phyloP scores from a whole-genome alignment of 1,140 invertebrate genomes.

The Bombus huntii region DNA sequence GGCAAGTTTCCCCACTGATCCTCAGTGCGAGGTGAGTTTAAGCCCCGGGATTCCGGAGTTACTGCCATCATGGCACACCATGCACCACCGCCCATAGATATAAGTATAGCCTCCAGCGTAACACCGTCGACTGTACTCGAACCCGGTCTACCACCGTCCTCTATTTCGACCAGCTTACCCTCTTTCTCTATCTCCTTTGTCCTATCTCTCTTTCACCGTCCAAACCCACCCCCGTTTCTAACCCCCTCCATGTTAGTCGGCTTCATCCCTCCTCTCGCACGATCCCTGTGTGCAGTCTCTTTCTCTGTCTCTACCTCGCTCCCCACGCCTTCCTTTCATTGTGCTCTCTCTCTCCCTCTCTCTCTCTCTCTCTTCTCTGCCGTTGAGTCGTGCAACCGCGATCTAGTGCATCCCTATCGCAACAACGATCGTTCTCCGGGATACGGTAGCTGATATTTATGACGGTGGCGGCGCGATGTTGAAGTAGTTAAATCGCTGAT shows the following conservation, averaged over 20 bases:
- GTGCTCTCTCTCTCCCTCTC: not conserved
- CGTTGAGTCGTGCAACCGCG: conserved; percentile 73
- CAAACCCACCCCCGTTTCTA: conserved; percentile 48
- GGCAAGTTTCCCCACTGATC: conserved; percentile 82
- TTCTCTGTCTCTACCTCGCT: conserved; percentile 14
- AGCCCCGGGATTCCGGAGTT: conserved; percentile 82
- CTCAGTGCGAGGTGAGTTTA: conserved; percentile 78
- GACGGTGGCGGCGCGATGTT: conserved; percentile 71
- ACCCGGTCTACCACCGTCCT: conserved; percentile 61
- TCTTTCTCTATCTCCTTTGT: conserved; percentile 9
- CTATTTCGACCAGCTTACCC: conserved; percentile 50
- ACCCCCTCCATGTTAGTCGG: conserved; percentile 57
- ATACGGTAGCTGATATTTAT: conserved; percentile 79
- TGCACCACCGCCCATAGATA: conserved; percentile 77
- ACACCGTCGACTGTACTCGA: conserved; percentile 65
- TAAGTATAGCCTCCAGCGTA: conserved; percentile 67
- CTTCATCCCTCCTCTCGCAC: conserved; percentile 38
- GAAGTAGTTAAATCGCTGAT: conserved; percentile 80
- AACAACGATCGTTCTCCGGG: conserved; percentile 77
- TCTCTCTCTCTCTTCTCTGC: conserved; percentile 12
- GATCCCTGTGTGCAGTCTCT: conserved; percentile 36
- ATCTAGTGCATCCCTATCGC: conserved; percentile 80
- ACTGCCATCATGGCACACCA: conserved; percentile 80
- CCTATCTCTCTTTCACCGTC: conserved; percentile 51
- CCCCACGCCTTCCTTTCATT: conserved; percentile 42